These are phyloP conservation scores for Lacerta viridis DNA, from an alignment of 2,797 vertebrate genomes.

Conservation along the genomic window DNA sequence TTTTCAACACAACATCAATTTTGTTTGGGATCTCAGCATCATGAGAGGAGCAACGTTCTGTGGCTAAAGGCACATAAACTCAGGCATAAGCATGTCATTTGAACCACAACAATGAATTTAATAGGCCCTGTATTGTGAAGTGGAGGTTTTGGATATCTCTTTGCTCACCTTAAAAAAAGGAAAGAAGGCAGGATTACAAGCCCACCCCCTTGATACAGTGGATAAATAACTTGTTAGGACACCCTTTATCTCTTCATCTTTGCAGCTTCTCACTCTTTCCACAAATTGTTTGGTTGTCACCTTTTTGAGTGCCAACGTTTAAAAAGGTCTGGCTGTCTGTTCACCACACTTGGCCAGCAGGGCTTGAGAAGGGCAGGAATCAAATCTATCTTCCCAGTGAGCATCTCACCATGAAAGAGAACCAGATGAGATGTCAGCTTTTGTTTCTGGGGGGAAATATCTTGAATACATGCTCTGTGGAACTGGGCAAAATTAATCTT, in stretches of 20 bases:
- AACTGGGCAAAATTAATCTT: neutral
- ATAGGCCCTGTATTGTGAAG: conserved; percentile 56
- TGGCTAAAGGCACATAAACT: conserved; percentile 52
- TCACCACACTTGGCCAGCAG: neutral
- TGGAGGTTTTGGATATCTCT: conserved; percentile 59
- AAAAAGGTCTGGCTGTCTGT: conserved; percentile 34
- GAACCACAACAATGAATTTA: conserved; percentile 56
- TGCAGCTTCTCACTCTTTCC: conserved; percentile 40
- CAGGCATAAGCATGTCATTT: conserved; percentile 52
- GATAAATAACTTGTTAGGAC: conserved; percentile 54
- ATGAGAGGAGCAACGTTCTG: conserved; percentile 48
- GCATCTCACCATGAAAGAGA: conserved; percentile 10
- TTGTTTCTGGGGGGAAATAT: conserved; percentile 3
- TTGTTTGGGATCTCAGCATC: conserved; percentile 56
- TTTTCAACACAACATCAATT: conserved; percentile 64
- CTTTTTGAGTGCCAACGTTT: conserved; percentile 39
- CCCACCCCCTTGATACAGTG: conserved; percentile 48
- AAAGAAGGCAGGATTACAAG: conserved; percentile 45
- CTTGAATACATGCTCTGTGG: neutral
- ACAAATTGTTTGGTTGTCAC: conserved; percentile 35
- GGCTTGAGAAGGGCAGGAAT: conserved; percentile 38
- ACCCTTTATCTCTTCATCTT: conserved; percentile 44
- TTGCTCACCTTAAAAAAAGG: conserved; percentile 55
- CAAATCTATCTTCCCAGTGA: neutral
- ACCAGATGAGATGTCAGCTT: conserved; percentile 31